Base-by-base conservation (phyloP, 37 sponge, comb jelly and placozoan species). In the Axinella damicornis region DNA sequence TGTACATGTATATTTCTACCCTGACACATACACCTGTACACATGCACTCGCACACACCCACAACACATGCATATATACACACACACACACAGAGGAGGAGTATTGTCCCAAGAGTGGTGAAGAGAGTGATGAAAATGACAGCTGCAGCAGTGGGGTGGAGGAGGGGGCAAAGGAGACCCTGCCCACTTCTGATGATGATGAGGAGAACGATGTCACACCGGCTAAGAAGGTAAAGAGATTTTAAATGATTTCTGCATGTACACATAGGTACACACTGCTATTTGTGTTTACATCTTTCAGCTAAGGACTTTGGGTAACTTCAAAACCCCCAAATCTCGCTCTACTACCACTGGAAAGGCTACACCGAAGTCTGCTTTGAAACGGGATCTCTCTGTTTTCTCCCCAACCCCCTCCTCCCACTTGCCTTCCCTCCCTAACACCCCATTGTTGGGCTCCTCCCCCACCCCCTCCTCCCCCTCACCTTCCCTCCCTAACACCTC, bases 51-150 rank as follows among this genome's bases (percentile, higher is more conserved):
- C 33, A 33, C 66, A 61, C 46, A 46, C 46, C 4, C 46, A 46
- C 9, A 4, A 12, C 46, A 46, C 46, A 46, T 9, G 9, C 9
- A 25, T 2, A 66, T 66, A 17, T 31, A 17, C 53, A 46, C 46
- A 46, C 46, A 46, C 9, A 9, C 46, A 15, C 5, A 31, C 57
- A 80, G 81, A 56, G 55, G 81, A 80, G 53, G 81, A 80, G 36
- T 80, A 80, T 68, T 20, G 22, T 19, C 81, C 70, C 36, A 28
- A 19, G 20, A 79, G 79, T 79, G 79, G 66, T 14, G 66, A 35
- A 24, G 66, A 65, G 77, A 36, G 33, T 32, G 57, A 31, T 30
- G 32, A 34, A 19, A 31, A 21, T 9, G 60, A 20, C 38, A 33
- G 60, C 36, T 58, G 28, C n/a, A 73, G 56, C 39, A 41, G 25